Percentiles rank a stretch among this genome's conserved stretches.
Conservation (phyloP, 2,888 invertebrate genomes). For the Aquatica leii region DNA sequence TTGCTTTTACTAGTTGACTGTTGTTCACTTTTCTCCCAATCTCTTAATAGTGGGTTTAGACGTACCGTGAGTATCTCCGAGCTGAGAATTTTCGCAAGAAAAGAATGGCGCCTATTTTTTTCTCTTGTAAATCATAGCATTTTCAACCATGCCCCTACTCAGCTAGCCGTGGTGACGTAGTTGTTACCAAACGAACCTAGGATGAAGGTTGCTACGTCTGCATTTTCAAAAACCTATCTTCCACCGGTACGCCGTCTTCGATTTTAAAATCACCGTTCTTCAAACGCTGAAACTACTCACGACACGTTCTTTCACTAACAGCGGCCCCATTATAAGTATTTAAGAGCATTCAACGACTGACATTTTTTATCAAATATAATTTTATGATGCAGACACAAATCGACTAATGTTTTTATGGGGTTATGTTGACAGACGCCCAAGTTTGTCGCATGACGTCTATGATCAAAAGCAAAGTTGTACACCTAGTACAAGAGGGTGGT, state of each 20-base stretch:
- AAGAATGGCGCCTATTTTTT: no score
- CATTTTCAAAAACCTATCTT: slow-evolving; percentile 11
- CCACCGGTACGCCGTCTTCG: slow-evolving; percentile 5
- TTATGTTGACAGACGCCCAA: slow-evolving; percentile 12
- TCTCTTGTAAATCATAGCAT: no score
- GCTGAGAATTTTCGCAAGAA: no score
- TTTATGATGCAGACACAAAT: neutral
- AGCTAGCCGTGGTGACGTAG: no score
- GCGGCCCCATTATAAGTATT: slow-evolving; percentile 22
- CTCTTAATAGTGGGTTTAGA: no score
- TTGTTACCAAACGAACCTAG: no score
- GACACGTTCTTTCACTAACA: slow-evolving; percentile 30
- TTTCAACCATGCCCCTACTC: no score
- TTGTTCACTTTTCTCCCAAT: no score
- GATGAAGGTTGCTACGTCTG: neutral
- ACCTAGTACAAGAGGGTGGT: no score
- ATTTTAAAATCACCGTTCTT: slow-evolving; percentile 17
- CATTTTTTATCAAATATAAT: neutral
- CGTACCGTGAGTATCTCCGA: no score
- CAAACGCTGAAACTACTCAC: slow-evolving; percentile 23
- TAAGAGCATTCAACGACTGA: slow-evolving; percentile 19
- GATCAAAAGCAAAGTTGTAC: no score
- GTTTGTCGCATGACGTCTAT: neutral
- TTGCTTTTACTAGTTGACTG: no score
- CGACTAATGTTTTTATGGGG: slow-evolving; percentile 3